These are phyloP conservation scores for Myotis planiceps DNA, from an alignment of 2,797 vertebrate species.

Conservation along the genomic window DNA sequence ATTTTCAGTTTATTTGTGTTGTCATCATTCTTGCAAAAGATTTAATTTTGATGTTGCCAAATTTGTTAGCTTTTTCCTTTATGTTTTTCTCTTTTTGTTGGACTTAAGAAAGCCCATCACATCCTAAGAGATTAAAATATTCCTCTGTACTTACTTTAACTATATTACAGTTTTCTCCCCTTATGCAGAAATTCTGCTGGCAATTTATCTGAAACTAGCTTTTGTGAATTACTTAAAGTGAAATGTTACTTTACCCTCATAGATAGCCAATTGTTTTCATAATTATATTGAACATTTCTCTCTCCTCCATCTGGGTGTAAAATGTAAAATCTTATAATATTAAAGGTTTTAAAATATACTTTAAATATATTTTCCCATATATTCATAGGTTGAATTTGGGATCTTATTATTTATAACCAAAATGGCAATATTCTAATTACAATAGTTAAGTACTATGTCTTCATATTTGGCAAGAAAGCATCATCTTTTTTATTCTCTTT, in stretches of 20 bases:
- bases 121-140: not conserved
- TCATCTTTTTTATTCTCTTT: not conserved
- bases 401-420: not conserved
- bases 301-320: not conserved
- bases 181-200: not conserved
- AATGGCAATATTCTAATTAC: not conserved
- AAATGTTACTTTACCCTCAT: not conserved
- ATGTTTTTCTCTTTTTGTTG: not conserved
- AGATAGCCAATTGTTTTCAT: not conserved
- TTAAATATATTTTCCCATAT: not conserved
- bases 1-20: not conserved
- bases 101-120: not conserved
- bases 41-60: not conserved
- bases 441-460: not conserved
- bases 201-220: slow-evolving; percentile 32
- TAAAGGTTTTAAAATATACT: not conserved
- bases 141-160: not conserved
- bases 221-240: not conserved
- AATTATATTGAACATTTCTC: not conserved
- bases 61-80: not conserved
- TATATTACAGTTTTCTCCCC: not conserved
- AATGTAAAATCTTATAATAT: not conserved
- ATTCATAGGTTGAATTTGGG: not conserved
- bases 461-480: not conserved
- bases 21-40: not conserved